Conservation (phyloP, 2,888 invertebrate genomes). For the Abrostola triplasia region DNA sequence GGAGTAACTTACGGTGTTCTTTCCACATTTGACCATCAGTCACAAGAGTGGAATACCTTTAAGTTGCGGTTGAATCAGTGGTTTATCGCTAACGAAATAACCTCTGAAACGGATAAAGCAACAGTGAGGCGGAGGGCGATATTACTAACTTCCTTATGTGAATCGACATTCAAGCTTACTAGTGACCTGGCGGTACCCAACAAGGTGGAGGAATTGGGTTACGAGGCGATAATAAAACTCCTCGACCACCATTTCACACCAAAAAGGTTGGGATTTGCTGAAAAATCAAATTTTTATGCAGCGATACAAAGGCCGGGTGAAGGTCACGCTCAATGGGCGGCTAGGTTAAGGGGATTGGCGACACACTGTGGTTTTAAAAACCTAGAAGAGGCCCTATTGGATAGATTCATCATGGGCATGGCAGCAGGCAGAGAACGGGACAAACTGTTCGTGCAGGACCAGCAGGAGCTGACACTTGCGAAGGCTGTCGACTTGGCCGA, state of each 20-base stretch:
- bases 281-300: background rate
- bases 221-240: constrained; percentile 15
- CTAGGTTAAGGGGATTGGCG: constrained; percentile 2
- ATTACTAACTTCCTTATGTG: constrained; percentile 20
- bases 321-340: constrained; percentile 3
- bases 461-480: constrained; percentile 30
- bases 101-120: background rate
- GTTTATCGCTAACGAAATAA: constrained; percentile 12
- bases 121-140: background rate
- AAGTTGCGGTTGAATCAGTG: constrained; percentile 9
- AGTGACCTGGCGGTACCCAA: constrained; percentile 38
- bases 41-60: background rate
- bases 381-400: too few species aligned
- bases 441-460: constrained; percentile 38
- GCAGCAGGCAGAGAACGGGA: constrained; percentile 37
- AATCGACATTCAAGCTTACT: constrained; percentile 35
- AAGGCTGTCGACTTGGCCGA: constrained; percentile 46
- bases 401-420: constrained; percentile 28
- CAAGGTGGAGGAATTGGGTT: constrained; percentile 34
- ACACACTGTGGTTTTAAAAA: background rate
- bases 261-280: background rate
- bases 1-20: too few species aligned
- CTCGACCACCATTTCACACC: background rate
- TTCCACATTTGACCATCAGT: background rate
- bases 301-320: background rate